phyloP scores from a whole-genome alignment of 2,797 vertebrate genomes.

The Pitangus sulphuratus region DNA sequence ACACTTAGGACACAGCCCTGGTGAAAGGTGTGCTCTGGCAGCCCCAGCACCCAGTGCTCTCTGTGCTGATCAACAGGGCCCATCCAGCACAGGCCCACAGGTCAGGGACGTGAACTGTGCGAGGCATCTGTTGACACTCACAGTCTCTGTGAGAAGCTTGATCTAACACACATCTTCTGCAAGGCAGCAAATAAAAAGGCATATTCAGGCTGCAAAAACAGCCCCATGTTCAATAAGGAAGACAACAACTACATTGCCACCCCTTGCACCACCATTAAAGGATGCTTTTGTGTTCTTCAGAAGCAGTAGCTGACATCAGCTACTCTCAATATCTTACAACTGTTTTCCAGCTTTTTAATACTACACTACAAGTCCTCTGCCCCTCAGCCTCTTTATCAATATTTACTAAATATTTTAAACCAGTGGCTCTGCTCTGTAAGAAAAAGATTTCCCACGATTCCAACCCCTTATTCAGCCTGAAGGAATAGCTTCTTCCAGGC shows the following conservation, averaged over 20 bases:
- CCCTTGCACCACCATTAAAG: not conserved
- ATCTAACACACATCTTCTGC: not conserved
- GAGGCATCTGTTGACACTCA: not conserved
- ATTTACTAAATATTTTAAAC: not conserved
- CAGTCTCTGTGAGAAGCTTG: not conserved
- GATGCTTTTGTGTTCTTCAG: not conserved
- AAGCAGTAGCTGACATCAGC: not conserved
- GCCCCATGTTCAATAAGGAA: accelerated
- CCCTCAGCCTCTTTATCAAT: not conserved
- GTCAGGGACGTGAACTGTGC: accelerated
- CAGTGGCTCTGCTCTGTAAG: not conserved
- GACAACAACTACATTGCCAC: not conserved
- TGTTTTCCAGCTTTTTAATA: not conserved
- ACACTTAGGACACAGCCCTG: not conserved
- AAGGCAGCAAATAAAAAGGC: not conserved
- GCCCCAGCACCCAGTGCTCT: accelerated
- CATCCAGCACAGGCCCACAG: not conserved
- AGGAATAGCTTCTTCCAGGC: not conserved
- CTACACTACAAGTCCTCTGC: not conserved
- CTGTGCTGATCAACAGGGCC: not conserved
- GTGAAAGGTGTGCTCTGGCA: not conserved
- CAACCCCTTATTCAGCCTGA: not conserved
- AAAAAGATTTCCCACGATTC: not conserved
- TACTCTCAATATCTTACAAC: not conserved
- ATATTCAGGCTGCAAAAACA: not conserved